Base-by-base conservation (phyloP, 2,797 vertebrate genomes). In the Sebastiscus tertius region DNA sequence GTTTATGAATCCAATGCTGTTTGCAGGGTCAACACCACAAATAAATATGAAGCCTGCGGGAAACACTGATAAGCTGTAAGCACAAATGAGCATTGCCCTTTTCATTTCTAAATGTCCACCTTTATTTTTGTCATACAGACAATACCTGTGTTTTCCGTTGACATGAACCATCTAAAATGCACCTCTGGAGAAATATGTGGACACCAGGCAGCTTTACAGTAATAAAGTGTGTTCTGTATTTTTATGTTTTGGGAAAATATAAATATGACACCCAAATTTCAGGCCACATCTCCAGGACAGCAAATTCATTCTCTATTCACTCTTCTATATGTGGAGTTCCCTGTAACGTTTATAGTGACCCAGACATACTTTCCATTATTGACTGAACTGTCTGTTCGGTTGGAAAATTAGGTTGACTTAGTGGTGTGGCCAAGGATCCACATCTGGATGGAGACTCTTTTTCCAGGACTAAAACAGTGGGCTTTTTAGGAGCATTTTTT, bases 351-450 rank as follows among this genome's bases (percentile, higher is more conserved):
- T 65, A 73, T 27, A 74, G 18, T 26, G 33, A 42, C 65, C 33
- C 27, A 82, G 74, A 81, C 77, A 83, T 52, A 81, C 34, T 81
- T 88, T 90, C 79, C 83, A 68, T 74, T 33, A 75, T 27, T 78
- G n/a, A 77, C 42, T 71, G 33, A 60, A 58, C 63, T 46, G 59
- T 63, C 76, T 85, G 82, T 85, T 80, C 49, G 42, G 80, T 87
- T 85, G 78, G 78, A 87, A 90, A 92, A 82, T 8, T 59, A 36
- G 26, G 55, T 77, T 72, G 63, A 72, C 49, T 75, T 77, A n/a
- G 26, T 62, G 65, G 69, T 33, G 59, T 79, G 72, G 74, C 63
- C 42, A 74, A 64, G 49, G 66, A 72, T 72, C 76, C 73, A 80
- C 77, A 77, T 84, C 82, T 88, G 79, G 69, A 52, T 1, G 4